Percentiles rank a stretch among this genome's conserved stretches.
These are phyloP conservation scores for Lasiurus borealis DNA, from an alignment of 2,113 vertebrate species.

Conservation along the genomic window DNA sequence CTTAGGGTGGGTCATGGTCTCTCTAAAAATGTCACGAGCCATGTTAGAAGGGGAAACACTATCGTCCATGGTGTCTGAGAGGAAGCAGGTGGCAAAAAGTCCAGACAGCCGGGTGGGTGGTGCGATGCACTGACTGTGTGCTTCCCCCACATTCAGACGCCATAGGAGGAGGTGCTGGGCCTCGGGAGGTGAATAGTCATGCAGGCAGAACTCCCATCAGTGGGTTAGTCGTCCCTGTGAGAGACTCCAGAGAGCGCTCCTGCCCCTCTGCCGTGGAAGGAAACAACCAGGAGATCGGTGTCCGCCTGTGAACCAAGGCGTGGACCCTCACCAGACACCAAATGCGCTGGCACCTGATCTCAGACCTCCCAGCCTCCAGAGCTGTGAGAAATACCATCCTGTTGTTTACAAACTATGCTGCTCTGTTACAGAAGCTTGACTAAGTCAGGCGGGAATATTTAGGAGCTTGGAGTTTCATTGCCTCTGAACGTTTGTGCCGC, in stretches of 20 bases:
- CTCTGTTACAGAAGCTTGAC: neutral
- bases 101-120: neutral
- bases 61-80: neutral
- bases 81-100: neutral
- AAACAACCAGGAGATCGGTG: neutral
- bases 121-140: neutral
- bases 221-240: neutral
- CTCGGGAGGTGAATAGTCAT: neutral
- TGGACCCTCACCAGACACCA: neutral
- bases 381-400: neutral
- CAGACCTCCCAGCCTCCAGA: neutral
- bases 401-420: neutral
- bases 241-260: neutral
- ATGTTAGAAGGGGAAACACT: neutral
- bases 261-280: neutral
- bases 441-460: neutral
- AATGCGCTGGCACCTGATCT: neutral
- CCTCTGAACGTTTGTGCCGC: neutral
- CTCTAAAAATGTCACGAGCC: neutral
- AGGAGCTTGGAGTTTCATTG: neutral
- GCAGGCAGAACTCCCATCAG: neutral
- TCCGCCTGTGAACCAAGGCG: neutral
- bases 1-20: neutral
- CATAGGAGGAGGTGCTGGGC: neutral
- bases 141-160: neutral